phyloP scores from a whole-genome alignment of 2,113 vertebrate genomes.

The Semicossyphus pulcher region DNA sequence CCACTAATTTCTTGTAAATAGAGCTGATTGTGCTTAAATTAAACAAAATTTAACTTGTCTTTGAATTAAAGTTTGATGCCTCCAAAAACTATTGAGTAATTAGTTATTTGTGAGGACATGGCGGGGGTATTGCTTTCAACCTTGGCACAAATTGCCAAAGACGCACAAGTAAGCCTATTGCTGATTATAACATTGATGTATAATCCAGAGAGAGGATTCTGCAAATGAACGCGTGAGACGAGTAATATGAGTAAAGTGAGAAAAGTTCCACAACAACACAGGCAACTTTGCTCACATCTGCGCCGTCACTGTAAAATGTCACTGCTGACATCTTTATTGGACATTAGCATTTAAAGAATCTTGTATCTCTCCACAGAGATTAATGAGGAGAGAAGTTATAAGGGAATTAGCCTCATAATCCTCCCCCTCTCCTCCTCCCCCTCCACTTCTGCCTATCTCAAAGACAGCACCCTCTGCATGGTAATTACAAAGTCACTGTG shows the following conservation, averaged over 20 bases:
- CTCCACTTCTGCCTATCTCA: conserved; percentile 59
- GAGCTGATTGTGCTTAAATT: conserved; percentile 35
- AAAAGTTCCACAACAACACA: conserved; percentile 44
- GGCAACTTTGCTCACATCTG: conserved; percentile 40
- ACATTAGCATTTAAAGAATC: conserved; percentile 64
- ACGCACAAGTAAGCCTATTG: not conserved
- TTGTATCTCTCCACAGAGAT: conserved; percentile 51
- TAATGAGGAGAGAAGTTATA: conserved; percentile 61
- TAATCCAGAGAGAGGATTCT: conserved; percentile 26
- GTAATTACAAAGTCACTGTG: conserved; percentile 39
- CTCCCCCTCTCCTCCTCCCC: not conserved
- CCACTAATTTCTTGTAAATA: conserved; percentile 52
- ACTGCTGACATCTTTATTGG: conserved; percentile 69
- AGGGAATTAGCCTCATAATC: conserved; percentile 65
- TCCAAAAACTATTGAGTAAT: not conserved
- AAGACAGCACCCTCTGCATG: conserved; percentile 63
- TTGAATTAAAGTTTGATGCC: conserved; percentile 52
- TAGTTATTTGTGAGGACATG: conserved; percentile 25
- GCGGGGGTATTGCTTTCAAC: not conserved
- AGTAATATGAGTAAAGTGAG: conserved; percentile 13
- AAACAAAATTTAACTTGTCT: conserved; percentile 33
- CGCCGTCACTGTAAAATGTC: conserved; percentile 55
- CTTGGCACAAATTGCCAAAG: not conserved
- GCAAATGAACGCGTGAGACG: conserved; percentile 27
- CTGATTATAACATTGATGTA: conserved; percentile 3